Evolutionary conservation across 2,888 invertebrate genomes (phyloP).

Genomic region (Trichacis sp.): DNA sequence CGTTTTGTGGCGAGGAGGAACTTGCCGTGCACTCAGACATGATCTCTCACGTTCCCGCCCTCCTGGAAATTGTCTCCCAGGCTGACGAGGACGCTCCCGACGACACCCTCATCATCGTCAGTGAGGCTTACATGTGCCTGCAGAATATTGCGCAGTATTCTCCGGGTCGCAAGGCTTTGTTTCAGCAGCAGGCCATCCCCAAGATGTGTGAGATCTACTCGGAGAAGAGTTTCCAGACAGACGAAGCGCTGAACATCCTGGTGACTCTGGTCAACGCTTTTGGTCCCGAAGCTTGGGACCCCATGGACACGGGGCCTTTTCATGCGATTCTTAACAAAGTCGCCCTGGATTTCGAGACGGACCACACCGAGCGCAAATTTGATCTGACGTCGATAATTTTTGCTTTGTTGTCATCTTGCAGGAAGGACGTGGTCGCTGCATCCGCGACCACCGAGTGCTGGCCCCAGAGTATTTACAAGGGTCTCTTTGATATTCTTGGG

Average conservation of each 20-base stretch:
- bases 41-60: conserved; percentile 84
- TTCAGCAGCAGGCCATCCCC: conserved; percentile 82
- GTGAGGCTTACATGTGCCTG: conserved; percentile 87
- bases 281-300: conserved; percentile 81
- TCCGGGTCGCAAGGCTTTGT: conserved; percentile 83
- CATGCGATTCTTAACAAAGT: conserved; percentile 86
- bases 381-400: conserved; percentile 85
- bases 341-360: conserved; percentile 88
- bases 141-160: conserved; percentile 84
- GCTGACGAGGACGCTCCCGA: conserved; percentile 88
- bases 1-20: conserved; percentile 86
- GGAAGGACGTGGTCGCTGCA: conserved; percentile 75
- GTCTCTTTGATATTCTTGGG: conserved; percentile 84
- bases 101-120: conserved; percentile 87
- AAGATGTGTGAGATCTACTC: conserved; percentile 89
- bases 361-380: conserved; percentile 90
- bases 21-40: conserved; percentile 86
- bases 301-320: conserved; percentile 80
- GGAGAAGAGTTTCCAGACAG: conserved; percentile 89
- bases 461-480: conserved; percentile 86
- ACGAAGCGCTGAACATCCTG: conserved; percentile 86
- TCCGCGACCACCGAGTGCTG: conserved; percentile 81
- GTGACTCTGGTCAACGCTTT: conserved; percentile 80
- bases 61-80: conserved; percentile 85
- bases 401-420: conserved; percentile 80